phyloP scores from a whole-genome alignment of 2,113 vertebrate species.

The Pelmatolapia mariae region DNA sequence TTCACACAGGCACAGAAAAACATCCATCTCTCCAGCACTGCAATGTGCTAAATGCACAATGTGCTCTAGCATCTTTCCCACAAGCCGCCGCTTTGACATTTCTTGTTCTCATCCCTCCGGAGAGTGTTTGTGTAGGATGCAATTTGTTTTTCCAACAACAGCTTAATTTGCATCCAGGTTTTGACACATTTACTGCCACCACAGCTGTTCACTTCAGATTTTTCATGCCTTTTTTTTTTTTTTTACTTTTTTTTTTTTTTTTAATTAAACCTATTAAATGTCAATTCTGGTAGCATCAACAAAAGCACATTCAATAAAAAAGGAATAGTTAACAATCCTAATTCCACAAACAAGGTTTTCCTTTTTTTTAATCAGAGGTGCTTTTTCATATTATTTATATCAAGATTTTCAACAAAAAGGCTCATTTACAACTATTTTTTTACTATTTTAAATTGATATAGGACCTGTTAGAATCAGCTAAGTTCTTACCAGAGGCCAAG shows the following conservation, averaged over 20 bases:
- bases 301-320: neutral
- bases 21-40: neutral
- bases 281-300: neutral
- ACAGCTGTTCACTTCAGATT: neutral
- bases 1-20: neutral
- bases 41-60: neutral
- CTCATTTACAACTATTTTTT: neutral
- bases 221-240: neutral
- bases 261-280: neutral
- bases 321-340: neutral
- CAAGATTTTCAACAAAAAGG: accelerated
- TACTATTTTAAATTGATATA: accelerated
- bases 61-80: neutral
- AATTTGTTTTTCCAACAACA: slow-evolving; percentile 14
- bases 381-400: neutral
- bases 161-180: slow-evolving; percentile 8
- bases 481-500: neutral
- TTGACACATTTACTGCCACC: neutral
- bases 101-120: neutral
- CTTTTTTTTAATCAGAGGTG: neutral
- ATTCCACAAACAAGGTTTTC: neutral
- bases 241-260: neutral
- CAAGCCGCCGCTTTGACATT: neutral
- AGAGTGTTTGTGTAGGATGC: neutral
- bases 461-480: neutral